A percentile compares a stretch with the other conserved stretches of the same genome.
Evolutionary conservation across 2,888 invertebrate species (phyloP).

Genomic region (Microctonus hyperodae): DNA sequence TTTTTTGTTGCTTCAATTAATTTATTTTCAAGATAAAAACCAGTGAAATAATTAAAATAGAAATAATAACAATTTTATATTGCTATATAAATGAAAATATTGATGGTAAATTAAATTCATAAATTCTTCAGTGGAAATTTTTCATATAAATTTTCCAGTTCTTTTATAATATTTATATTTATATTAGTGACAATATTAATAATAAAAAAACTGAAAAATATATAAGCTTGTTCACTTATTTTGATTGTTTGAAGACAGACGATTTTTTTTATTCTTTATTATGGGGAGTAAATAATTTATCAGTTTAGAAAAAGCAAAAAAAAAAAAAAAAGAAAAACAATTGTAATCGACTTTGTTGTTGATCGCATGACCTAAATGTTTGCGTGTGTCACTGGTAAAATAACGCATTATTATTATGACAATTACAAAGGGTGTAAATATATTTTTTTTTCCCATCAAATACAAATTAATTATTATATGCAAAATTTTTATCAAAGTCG

Average conservation of each 20-base stretch:
- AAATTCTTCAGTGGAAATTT: too few relatives aligned
- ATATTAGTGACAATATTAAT: too few relatives aligned
- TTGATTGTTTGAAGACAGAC: background rate
- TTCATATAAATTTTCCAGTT: too few relatives aligned
- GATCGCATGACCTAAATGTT: background rate
- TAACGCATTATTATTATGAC: background rate
- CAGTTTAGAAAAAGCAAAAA: too few relatives aligned
- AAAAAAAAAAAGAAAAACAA: background rate
- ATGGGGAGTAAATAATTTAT: background rate
- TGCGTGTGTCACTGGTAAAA: background rate
- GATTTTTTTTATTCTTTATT: background rate
- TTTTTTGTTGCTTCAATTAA: too few relatives aligned
- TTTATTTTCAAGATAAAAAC: too few relatives aligned
- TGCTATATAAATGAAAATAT: too few relatives aligned
- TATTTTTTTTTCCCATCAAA: background rate
- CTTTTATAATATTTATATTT: too few relatives aligned
- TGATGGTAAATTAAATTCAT: too few relatives aligned
- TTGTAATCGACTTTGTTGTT: too few relatives aligned
- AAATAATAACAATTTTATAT: too few relatives aligned
- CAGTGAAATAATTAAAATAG: too few relatives aligned
- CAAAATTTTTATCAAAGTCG: background rate
- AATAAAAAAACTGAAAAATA: background rate
- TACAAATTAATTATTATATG: background rate
- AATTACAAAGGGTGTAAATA: background rate
- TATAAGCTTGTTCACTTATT: background rate